Evolutionary conservation across 2,797 vertebrate genomes (phyloP).

Genomic region (Fratercula arctica): DNA sequence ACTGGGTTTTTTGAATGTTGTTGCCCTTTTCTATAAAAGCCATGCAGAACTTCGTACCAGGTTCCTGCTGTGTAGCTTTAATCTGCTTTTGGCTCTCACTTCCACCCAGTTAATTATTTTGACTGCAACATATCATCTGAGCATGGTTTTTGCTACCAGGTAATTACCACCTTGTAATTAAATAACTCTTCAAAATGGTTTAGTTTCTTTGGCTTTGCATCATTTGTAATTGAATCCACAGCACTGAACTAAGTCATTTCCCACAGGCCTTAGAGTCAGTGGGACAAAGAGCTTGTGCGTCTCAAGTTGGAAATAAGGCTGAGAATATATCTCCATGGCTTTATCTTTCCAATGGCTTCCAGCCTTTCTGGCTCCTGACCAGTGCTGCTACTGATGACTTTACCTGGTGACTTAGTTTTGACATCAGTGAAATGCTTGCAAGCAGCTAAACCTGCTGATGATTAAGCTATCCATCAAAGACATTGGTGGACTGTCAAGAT

Average conservation of each 20-base stretch:
- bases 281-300: background rate
- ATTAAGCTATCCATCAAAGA: background rate
- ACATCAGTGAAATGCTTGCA: background rate
- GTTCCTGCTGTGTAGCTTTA: background rate
- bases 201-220: background rate
- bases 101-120: constrained; percentile 13
- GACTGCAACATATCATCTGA: background rate
- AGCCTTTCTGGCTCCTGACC: background rate
- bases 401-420: background rate
- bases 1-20: background rate
- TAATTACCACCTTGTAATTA: constrained; percentile 36
- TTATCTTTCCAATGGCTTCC: background rate
- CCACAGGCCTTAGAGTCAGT: background rate
- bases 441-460: background rate
- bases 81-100: background rate
- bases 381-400: background rate
- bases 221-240: background rate
- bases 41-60: background rate
- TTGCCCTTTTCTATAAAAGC: background rate
- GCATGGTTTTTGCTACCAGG: background rate
- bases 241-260: background rate
- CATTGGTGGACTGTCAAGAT: background rate
- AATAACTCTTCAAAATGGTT: background rate
- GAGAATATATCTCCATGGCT: background rate
- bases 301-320: background rate